Evolutionary conservation across 2,888 invertebrate genomes (phyloP), one percentile per base, ranked within the genome.

Genomic region (Cryptocephalus moraei): DNA sequence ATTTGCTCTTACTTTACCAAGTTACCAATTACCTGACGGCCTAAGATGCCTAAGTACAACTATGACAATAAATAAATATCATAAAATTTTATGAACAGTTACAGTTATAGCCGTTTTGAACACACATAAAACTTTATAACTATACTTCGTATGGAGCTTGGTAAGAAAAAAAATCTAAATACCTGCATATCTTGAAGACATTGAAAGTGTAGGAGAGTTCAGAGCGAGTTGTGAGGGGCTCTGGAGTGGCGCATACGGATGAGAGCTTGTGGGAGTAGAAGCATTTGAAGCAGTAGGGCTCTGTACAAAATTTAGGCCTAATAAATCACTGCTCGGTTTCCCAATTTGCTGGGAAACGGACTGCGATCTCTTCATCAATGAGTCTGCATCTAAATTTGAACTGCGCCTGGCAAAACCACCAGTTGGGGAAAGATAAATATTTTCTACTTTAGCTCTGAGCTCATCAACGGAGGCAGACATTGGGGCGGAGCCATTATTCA

Each of bases 381-480:
- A 68, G 62, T 79, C 79, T 4, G 75, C 70, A 58, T 86, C 85
- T 31, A 80, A 75, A 61, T 81, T 82, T 1, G 86, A 84, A 33
- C 84, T 82, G 55, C 86, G 76, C 54, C 86, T 76, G 43, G 78
- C 75, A 64, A 77, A 64, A 45, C 65, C 79, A 32, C 86, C 85
- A 44, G 85, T 79, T 53, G 90, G 88, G 45, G 87, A 87, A 45
- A 88, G 66, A 33, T 92, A 88, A 52, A 95, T 79, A 70, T 89
- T 92, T 69, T 91, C 93, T 44, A 94, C 89, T 34, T 93, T 93
- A 22, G 91, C 91, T 60, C 91, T 77, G 13, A 95, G 76, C 68
- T 94, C 94, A 71, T 94, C 94, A 9, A 94, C 92, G 70, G 92
- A 94, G n/a, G 92, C 92, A 52, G 92, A 90, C 80, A 91, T 88